Evolutionary conservation across 2,797 vertebrate genomes (phyloP).

Genomic region (Hafferia zeledoni): DNA sequence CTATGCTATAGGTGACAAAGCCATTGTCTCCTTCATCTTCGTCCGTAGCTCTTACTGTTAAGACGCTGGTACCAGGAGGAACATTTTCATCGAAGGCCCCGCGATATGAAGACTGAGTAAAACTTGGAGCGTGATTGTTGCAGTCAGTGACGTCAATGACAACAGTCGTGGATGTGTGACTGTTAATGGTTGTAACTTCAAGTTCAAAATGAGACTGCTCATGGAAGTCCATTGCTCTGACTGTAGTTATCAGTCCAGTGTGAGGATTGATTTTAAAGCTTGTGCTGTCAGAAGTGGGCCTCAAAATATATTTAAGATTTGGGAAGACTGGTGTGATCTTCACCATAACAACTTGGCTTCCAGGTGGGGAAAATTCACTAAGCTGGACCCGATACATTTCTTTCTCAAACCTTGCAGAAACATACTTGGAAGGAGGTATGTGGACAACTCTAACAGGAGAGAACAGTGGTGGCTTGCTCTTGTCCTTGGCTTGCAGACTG

Average conservation of each 20-base stretch:
- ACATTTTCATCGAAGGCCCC: slow-evolving; percentile 87
- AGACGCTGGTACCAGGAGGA: slow-evolving; percentile 86
- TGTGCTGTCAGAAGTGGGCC: slow-evolving; percentile 77
- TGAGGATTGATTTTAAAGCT: slow-evolving; percentile 87
- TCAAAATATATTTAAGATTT: slow-evolving; percentile 85
- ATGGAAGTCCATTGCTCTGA: slow-evolving; percentile 82
- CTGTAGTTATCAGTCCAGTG: slow-evolving; percentile 88
- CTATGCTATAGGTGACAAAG: slow-evolving; percentile 87
- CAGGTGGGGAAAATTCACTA: slow-evolving; percentile 89
- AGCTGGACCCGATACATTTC: slow-evolving; percentile 84
- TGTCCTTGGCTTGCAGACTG: slow-evolving; percentile 90
- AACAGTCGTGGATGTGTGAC: slow-evolving; percentile 79
- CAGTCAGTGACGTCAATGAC: slow-evolving; percentile 86
- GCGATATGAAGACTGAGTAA: slow-evolving; percentile 82
- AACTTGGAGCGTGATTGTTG: slow-evolving; percentile 90
- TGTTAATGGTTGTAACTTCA: slow-evolving; percentile 80
- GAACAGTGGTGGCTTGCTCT: slow-evolving; percentile 76
- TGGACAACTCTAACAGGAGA: slow-evolving; percentile 84
- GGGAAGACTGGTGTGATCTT: slow-evolving; percentile 72
- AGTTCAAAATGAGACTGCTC: slow-evolving; percentile 85
- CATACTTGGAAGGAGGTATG: slow-evolving; percentile 80
- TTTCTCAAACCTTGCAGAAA: slow-evolving; percentile 83
- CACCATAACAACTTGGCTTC: slow-evolving; percentile 85
- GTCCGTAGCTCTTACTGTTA: slow-evolving; percentile 87
- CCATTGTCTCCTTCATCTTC: slow-evolving; percentile 85